Evolutionary conservation across 2,113 vertebrate genomes (phyloP).

Genomic region (Perca schrenkii): DNA sequence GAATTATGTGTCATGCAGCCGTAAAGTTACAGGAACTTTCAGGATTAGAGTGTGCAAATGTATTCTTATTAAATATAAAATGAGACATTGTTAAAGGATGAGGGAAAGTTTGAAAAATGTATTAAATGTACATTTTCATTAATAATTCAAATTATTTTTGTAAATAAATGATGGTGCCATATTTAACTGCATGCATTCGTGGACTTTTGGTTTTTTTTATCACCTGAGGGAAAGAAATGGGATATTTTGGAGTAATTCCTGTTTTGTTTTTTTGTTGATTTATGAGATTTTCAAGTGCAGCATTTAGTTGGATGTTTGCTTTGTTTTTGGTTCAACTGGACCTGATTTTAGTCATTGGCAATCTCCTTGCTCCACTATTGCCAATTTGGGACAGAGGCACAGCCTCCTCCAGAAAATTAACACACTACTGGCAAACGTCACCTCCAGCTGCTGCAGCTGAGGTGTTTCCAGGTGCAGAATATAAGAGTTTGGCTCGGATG

Average conservation of each 20-base stretch:
- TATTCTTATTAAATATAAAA: slow-evolving; percentile 80
- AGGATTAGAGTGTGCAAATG: slow-evolving; percentile 67
- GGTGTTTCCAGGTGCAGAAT: slow-evolving; percentile 54
- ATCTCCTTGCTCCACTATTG: slow-evolving; percentile 81
- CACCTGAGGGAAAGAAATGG: slow-evolving; percentile 56
- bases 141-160: slow-evolving; percentile 79
- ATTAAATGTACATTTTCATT: slow-evolving; percentile 80
- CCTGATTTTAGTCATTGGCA: slow-evolving; percentile 86
- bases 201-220: slow-evolving; percentile 40
- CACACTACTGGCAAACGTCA: slow-evolving; percentile 28
- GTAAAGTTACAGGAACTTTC: slow-evolving; percentile 45
- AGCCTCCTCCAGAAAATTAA: slow-evolving; percentile 53
- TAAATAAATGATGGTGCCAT: slow-evolving; percentile 81
- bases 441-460: slow-evolving; percentile 66
- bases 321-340: slow-evolving; percentile 81
- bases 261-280: slow-evolving; percentile 45
- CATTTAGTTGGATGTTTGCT: slow-evolving; percentile 56
- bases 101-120: slow-evolving; percentile 76
- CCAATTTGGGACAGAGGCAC: slow-evolving; percentile 80
- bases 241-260: slow-evolving; percentile 49
- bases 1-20: slow-evolving; percentile 40
- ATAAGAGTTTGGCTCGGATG: slow-evolving; percentile 55
- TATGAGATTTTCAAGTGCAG: slow-evolving; percentile 12
- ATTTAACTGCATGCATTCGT: slow-evolving; percentile 79
- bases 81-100: slow-evolving; percentile 64